These are phyloP conservation scores for Vollenhovia emeryi DNA, from an alignment of 1,140 invertebrate species.

Conservation along the genomic window DNA sequence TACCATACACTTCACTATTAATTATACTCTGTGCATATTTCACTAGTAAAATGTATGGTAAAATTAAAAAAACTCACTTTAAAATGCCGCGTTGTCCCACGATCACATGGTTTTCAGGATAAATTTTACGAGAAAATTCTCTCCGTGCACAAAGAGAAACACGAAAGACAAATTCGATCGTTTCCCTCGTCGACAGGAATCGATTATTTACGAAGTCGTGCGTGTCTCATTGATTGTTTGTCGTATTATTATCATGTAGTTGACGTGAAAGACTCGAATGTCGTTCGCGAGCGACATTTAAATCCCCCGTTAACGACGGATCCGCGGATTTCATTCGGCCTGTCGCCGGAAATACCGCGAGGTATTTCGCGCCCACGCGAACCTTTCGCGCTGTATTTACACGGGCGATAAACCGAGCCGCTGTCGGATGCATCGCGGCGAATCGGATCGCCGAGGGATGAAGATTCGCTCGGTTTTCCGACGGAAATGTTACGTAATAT, in stretches of 20 bases:
- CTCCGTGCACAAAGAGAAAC: too few relatives aligned
- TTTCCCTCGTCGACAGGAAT: background rate
- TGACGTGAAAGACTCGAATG: background rate
- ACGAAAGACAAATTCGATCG: background rate
- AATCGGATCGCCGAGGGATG: constrained; percentile 19
- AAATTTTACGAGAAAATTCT: too few relatives aligned
- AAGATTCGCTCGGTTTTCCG: constrained; percentile 1
- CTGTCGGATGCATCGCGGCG: constrained; percentile 7
- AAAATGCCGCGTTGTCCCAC: too few relatives aligned
- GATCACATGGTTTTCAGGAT: too few relatives aligned
- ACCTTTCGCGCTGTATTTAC: constrained; percentile 12
- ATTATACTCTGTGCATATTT: too few relatives aligned
- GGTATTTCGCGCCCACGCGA: background rate
- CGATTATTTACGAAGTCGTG: background rate
- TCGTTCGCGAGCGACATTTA: background rate
- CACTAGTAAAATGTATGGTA: too few relatives aligned
- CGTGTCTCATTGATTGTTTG: background rate
- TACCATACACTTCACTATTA: too few relatives aligned
- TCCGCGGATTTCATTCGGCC: background rate
- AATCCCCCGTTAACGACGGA: background rate
- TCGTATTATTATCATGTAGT: background rate
- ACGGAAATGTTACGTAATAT: constrained; percentile 29
- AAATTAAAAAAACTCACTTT: too few relatives aligned
- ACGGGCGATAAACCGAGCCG: constrained; percentile 4
- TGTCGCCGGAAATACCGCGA: background rate